Percentiles rank a stretch among this genome's conserved stretches.
phyloP scores from a whole-genome alignment of 2,113 vertebrate species.

The Petromus typicus region DNA sequence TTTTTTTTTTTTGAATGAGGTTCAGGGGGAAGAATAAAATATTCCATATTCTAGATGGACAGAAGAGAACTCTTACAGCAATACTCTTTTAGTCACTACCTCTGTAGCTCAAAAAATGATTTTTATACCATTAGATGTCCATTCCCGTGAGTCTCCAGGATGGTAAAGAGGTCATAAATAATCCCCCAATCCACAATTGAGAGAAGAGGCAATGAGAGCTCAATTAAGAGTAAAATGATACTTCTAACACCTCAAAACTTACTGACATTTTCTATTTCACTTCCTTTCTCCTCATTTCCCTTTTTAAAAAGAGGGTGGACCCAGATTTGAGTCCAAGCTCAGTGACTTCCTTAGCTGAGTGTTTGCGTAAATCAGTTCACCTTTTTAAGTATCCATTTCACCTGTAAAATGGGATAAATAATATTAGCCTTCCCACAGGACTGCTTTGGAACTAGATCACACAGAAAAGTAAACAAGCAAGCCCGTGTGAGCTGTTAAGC shows the following conservation, averaged over 20 bases:
- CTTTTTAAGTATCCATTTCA: not conserved
- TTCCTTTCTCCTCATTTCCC: conserved; percentile 14
- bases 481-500: not conserved
- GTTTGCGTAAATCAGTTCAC: conserved; percentile 19
- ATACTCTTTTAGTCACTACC: conserved; percentile 13
- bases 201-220: conserved; percentile 3
- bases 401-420: conserved; percentile 15
- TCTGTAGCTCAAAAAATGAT: conserved; percentile 47
- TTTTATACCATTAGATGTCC: conserved; percentile 9
- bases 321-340: not conserved
- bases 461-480: not conserved
- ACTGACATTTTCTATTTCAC: conserved; percentile 37
- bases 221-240: conserved; percentile 2
- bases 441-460: not conserved
- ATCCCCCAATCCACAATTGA: conserved; percentile 43
- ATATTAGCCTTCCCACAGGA: not conserved
- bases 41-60: conserved; percentile 28
- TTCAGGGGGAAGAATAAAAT: not conserved
- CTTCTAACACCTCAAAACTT: not conserved
- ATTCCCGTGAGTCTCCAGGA: not conserved
- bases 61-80: not conserved
- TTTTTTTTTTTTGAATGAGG: not conserved
- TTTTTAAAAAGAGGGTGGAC: not conserved
- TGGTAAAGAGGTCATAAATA: not conserved
- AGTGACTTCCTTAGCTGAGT: conserved; percentile 22